These are phyloP conservation scores for Drosophila histrio DNA, from an alignment of 2,888 invertebrate genomes.

Conservation along the genomic window DNA sequence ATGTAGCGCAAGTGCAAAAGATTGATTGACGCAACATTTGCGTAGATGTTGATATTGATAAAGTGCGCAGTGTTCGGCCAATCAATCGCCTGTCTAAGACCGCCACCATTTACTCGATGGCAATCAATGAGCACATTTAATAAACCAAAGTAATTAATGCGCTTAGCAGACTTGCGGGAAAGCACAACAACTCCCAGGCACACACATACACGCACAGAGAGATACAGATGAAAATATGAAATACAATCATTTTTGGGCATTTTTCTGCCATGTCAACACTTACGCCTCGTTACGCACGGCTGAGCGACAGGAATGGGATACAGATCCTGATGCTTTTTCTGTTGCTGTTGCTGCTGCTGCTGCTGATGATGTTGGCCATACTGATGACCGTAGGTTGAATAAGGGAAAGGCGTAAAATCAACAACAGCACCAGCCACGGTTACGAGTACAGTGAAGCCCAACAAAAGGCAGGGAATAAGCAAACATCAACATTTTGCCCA, in stretches of 20 bases:
- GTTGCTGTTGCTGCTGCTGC: constrained; percentile 3
- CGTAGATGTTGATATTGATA: constrained; percentile 56
- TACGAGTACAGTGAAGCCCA: constrained; percentile 16
- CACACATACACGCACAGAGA: neutral
- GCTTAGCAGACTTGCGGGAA: constrained; percentile 30
- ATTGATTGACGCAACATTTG: constrained; percentile 69
- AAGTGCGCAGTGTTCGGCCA: constrained; percentile 44
- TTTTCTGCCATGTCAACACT: constrained; percentile 81
- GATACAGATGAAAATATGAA: constrained; percentile 54
- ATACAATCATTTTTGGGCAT: constrained; percentile 68
- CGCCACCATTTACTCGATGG: neutral
- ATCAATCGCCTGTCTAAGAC: constrained; percentile 47
- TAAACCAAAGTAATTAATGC: constrained; percentile 66
- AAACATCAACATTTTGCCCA: constrained; percentile 80
- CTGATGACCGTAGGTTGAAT: constrained; percentile 55
- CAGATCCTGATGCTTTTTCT: constrained; percentile 17
- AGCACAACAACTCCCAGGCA: neutral
- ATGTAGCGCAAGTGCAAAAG: constrained; percentile 64
- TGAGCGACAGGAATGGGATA: constrained; percentile 39
- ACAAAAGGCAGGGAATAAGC: constrained; percentile 69
- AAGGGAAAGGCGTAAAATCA: constrained; percentile 58
- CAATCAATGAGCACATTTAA: constrained; percentile 42
- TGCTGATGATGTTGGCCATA: constrained; percentile 49
- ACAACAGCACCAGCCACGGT: constrained; percentile 30
- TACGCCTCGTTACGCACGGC: constrained; percentile 73